phyloP scores from a whole-genome alignment of 2,888 invertebrate genomes.

The Helobdella robusta region DNA sequence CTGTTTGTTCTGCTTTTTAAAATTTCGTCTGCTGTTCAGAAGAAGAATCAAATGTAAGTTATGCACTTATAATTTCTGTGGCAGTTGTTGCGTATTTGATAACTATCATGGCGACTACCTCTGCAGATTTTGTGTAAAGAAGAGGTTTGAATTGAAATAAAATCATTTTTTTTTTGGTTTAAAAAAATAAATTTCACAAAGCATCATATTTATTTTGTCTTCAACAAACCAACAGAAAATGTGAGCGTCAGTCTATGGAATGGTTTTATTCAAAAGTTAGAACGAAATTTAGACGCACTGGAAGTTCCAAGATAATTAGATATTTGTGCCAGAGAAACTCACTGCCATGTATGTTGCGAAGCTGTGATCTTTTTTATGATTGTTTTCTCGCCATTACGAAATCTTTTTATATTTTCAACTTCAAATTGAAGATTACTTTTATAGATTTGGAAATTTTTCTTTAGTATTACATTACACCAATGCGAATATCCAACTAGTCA shows the following conservation, averaged over 20 bases:
- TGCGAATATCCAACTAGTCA: too few relatives aligned
- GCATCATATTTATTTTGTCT: background rate
- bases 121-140: constrained; percentile 45
- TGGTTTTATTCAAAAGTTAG: constrained; percentile 45
- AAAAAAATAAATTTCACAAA: background rate
- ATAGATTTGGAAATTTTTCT: too few relatives aligned
- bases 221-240: constrained; percentile 37
- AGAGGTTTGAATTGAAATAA: constrained; percentile 38
- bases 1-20: constrained; percentile 42
- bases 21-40: constrained; percentile 42
- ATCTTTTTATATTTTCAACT: too few relatives aligned
- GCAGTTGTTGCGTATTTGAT: constrained; percentile 38
- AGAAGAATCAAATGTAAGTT: constrained; percentile 40
- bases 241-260: constrained; percentile 40
- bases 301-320: constrained; percentile 47
- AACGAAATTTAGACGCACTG: constrained; percentile 41
- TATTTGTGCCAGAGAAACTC: constrained; percentile 33
- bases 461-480: too few relatives aligned
- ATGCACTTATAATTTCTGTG: constrained; percentile 46
- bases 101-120: constrained; percentile 32
- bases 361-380: too few relatives aligned
- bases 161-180: background rate
- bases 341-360: background rate
- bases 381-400: too few relatives aligned
- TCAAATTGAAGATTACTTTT: too few relatives aligned